Evolutionary conservation across 2,888 invertebrate genomes (phyloP).

Genomic region (Leucophenga maculata): DNA sequence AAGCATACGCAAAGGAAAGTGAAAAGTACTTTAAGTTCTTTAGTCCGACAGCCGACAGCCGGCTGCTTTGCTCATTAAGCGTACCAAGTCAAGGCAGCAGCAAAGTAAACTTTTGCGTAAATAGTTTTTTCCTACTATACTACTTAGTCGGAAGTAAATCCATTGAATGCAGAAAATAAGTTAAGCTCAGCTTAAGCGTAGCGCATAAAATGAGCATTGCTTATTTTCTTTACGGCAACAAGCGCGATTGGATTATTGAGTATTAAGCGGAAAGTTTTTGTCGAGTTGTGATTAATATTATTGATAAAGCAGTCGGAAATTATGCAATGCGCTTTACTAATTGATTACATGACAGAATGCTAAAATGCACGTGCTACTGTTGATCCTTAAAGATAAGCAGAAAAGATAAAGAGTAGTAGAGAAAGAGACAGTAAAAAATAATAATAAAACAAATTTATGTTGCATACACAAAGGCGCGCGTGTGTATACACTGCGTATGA

Average conservation of each 20-base stretch:
- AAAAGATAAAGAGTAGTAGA: constrained; percentile 33
- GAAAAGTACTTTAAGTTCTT: constrained; percentile 24
- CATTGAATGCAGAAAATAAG: constrained; percentile 9
- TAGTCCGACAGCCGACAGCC: not conserved
- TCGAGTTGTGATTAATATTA: not conserved
- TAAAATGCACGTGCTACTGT: too few species aligned
- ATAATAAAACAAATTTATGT: constrained; percentile 39
- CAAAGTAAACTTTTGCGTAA: not conserved
- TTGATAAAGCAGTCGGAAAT: not conserved
- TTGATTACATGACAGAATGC: not conserved
- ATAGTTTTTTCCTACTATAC: not conserved
- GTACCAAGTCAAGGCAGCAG: constrained; percentile 20
- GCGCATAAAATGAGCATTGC: constrained; percentile 11
- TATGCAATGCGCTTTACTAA: not conserved
- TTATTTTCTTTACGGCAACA: not conserved
- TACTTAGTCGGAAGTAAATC: too few species aligned
- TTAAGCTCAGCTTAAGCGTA: constrained; percentile 17
- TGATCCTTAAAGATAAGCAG: constrained; percentile 5
- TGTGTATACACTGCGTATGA: constrained; percentile 42
- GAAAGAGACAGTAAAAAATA: too few species aligned
- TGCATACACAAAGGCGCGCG: constrained; percentile 21
- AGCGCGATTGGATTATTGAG: not conserved
- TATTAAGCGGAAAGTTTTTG: not conserved
- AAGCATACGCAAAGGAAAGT: constrained; percentile 26
- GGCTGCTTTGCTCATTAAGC: constrained; percentile 11